Percentiles rank a stretch among this genome's conserved stretches.
These are phyloP conservation scores for Drosophila lini DNA, from an alignment of 1,140 invertebrate genomes.

Conservation along the genomic window DNA sequence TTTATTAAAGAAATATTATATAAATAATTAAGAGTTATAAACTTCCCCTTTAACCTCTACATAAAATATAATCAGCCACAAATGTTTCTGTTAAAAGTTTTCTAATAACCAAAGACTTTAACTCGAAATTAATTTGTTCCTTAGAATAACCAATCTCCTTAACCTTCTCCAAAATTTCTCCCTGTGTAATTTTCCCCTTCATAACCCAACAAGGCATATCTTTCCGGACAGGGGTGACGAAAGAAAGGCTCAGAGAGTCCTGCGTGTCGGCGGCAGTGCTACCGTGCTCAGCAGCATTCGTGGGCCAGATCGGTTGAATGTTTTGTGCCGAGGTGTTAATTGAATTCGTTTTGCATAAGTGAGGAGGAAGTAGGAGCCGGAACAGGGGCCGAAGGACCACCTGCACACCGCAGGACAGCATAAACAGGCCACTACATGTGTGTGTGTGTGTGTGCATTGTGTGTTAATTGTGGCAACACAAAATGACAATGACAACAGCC, in stretches of 20 bases:
- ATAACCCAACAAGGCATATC: not conserved
- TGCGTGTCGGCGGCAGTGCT: conserved; percentile 49
- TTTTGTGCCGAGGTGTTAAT: conserved; percentile 81
- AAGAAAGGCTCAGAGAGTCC: conserved; percentile 50
- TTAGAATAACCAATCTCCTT: not conserved
- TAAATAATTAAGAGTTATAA: no score
- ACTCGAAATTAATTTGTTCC: not conserved
- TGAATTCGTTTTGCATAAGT: conserved; percentile 84
- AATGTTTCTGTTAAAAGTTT: not conserved
- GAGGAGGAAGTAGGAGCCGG: conserved; percentile 19
- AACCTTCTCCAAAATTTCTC: not conserved
- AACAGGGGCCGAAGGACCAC: conserved; percentile 57
- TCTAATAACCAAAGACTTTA: not conserved
- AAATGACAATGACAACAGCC: conserved; percentile 59
- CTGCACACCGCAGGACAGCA: conserved; percentile 48
- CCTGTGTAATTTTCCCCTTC: conserved; percentile 4
- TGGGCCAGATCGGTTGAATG: conserved; percentile 44
- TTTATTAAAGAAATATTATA: not conserved
- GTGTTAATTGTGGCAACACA: conserved; percentile 76
- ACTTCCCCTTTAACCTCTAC: no score
- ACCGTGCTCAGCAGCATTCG: conserved; percentile 52
- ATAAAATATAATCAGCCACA: not conserved
- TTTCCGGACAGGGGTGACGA: conserved; percentile 61
- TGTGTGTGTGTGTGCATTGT: conserved; percentile 46
- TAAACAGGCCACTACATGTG: not conserved